Evolutionary conservation across 2,113 vertebrate genomes (phyloP).

Genomic region (Corythoichthys intestinalis): DNA sequence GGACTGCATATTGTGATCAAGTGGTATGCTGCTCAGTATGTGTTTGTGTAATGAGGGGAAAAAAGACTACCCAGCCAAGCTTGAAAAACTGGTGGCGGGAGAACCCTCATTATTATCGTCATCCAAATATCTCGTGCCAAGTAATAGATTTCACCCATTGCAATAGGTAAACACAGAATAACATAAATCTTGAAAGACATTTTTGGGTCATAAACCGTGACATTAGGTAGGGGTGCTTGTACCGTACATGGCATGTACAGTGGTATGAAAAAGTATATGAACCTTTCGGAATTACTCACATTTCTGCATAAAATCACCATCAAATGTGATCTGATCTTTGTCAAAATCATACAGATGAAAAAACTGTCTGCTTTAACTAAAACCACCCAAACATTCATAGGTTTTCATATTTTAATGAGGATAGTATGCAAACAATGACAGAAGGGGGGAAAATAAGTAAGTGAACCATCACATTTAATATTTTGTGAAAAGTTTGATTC

Average conservation of each 20-base stretch:
- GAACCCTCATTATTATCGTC: not conserved
- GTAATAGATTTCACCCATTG: not conserved
- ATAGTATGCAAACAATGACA: too few species aligned
- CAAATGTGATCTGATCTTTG: too few species aligned
- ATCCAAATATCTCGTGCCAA: not conserved
- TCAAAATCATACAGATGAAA: too few species aligned
- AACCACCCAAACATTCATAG: too few species aligned
- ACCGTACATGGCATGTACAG: not conserved
- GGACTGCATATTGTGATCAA: conserved; percentile 20
- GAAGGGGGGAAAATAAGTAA: too few species aligned
- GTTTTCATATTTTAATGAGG: too few species aligned
- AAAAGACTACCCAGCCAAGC: not conserved
- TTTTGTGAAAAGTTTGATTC: too few species aligned
- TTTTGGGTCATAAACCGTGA: not conserved
- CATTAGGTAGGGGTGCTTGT: not conserved
- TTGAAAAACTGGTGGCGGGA: not conserved
- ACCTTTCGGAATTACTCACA: too few species aligned
- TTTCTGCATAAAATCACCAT: too few species aligned
- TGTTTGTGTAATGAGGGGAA: not conserved
- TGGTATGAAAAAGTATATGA: too few species aligned
- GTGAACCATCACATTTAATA: too few species aligned
- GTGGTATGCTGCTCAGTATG: conserved; percentile 15
- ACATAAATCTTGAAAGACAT: not conserved
- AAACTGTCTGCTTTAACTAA: too few species aligned
- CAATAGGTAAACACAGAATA: not conserved